phyloP scores from a whole-genome alignment of 2,888 invertebrate genomes.

The Eupithecia subumbrata region DNA sequence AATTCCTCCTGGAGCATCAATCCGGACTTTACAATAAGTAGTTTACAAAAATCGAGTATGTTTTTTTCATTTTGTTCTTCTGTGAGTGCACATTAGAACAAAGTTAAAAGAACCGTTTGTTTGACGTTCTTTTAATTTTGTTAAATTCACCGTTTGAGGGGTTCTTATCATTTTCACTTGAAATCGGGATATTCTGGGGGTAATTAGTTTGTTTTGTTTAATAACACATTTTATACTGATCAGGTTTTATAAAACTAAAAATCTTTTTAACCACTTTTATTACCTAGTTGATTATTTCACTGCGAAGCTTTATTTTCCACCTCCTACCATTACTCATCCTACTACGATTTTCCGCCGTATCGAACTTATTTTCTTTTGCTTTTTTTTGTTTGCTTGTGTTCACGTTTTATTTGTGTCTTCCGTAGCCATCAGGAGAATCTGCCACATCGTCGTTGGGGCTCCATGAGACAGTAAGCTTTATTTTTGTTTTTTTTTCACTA shows the following conservation, averaged over 20 bases:
- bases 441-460: slow-evolving; percentile 82
- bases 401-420: slow-evolving; percentile 61
- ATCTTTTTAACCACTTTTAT: neutral
- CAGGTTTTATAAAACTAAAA: neutral
- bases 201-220: neutral
- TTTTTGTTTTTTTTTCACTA: slow-evolving; percentile 42
- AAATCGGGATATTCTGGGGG: neutral
- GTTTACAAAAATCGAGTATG: neutral
- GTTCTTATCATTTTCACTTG: neutral
- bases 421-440: slow-evolving; percentile 82
- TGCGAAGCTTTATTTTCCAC: slow-evolving; percentile 14
- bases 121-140: too few relatives aligned
- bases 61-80: neutral
- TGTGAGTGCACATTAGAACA: too few relatives aligned
- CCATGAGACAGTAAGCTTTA: slow-evolving; percentile 82
- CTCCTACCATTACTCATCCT: neutral
- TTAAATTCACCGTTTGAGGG: neutral
- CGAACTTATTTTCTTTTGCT: slow-evolving; percentile 44
- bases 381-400: slow-evolving; percentile 52
- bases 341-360: slow-evolving; percentile 29
- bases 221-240: neutral
- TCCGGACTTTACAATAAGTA: neutral
- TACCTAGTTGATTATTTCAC: slow-evolving; percentile 14
- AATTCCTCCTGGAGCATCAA: neutral
- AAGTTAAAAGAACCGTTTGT: too few relatives aligned